Evolutionary conservation across 2,113 vertebrate genomes (phyloP).

Genomic region (Ancistrus triradiatus): DNA sequence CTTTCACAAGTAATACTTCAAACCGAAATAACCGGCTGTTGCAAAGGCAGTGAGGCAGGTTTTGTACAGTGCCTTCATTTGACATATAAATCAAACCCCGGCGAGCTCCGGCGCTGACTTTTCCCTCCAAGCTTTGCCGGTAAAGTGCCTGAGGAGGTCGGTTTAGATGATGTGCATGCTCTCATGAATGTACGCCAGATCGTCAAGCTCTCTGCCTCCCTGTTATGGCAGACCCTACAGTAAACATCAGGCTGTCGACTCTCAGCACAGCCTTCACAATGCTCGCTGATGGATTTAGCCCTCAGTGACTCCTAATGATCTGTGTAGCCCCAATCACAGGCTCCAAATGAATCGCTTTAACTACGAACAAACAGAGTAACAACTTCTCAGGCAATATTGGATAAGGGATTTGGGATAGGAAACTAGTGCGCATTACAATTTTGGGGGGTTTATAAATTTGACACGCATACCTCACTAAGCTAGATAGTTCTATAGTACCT

Average conservation of each 20-base stretch:
- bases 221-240: slow-evolving; percentile 20
- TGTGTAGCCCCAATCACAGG: slow-evolving; percentile 24
- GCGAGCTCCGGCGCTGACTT: slow-evolving; percentile 1
- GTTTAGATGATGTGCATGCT: slow-evolving; percentile 32
- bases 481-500: too few relatives aligned
- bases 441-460: too few relatives aligned
- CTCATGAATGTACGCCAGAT: slow-evolving; percentile 9
- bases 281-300: slow-evolving; percentile 16
- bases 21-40: neutral
- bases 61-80: slow-evolving; percentile 5
- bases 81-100: slow-evolving; percentile 37
- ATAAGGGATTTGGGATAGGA: too few relatives aligned
- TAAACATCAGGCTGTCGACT: slow-evolving; percentile 25
- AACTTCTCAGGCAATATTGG: slow-evolving; percentile 7
- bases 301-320: slow-evolving; percentile 39
- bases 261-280: slow-evolving; percentile 16
- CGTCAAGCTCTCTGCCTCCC: slow-evolving; percentile 15
- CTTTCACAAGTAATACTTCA: neutral
- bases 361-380: slow-evolving; percentile 14
- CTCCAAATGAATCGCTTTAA: slow-evolving; percentile 42
- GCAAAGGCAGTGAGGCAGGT: slow-evolving; percentile 1
- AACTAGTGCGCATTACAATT: too few relatives aligned
- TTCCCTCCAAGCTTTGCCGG: slow-evolving; percentile 1
- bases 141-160: slow-evolving; percentile 24
- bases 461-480: too few relatives aligned